Conservation (phyloP, 1,140 invertebrate genomes). For the Rhizoglyphus robini region DNA sequence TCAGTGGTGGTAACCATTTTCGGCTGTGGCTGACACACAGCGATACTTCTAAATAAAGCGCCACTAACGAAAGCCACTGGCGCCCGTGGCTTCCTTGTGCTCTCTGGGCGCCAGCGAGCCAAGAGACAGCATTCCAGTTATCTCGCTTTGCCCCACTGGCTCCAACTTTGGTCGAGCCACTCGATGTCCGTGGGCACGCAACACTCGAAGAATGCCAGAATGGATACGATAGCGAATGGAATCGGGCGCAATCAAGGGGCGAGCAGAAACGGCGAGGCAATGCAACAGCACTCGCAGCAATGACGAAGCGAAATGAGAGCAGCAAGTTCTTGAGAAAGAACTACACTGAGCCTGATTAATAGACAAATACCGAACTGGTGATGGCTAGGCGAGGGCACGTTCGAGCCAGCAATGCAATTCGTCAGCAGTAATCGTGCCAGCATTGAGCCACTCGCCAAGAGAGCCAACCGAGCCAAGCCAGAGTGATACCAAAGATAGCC, state of each 20-base stretch:
- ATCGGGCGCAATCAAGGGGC: conserved; percentile 2
- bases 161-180: neutral
- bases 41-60: conserved; percentile 8
- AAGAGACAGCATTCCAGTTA: neutral
- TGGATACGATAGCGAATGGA: neutral
- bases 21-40: neutral
- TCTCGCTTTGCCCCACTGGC: neutral
- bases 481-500: conserved; percentile 10
- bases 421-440: conserved; percentile 15
- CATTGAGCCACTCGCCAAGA: neutral
- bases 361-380: conserved; percentile 12
- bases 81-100: neutral
- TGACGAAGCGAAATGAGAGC: neutral
- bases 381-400: conserved; percentile 12
- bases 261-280: neutral
- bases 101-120: neutral
- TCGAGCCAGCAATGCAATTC: conserved; percentile 7
- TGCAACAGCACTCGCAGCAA: neutral
- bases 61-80: neutral
- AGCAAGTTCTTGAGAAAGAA: neutral
- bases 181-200: neutral
- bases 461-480: neutral
- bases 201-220: conserved; percentile 1
- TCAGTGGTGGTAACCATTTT: neutral
- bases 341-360: neutral